Evolutionary conservation across 1,140 invertebrate species (phyloP).

Genomic region (silkworm (Bombyx mori)): ASM3026992v2 NC_085127.1:12600501-12601000

Average conservation of each 20-base stretch:
- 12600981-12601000: conserved; percentile 27
- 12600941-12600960: conserved; percentile 60
- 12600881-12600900: conserved; percentile 52
- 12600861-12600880: conserved; percentile 50
- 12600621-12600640: conserved; percentile 19
- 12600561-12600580: conserved; percentile 33
- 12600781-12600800: background rate
- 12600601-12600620: conserved; percentile 30
- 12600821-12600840: conserved; percentile 41
- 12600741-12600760: background rate
- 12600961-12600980: conserved; percentile 58
- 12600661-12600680: background rate
- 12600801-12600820: conserved; percentile 46
- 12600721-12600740: background rate
- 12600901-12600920: conserved; percentile 49
- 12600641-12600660: conserved; percentile 8
- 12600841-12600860: conserved; percentile 59
- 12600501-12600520: no score
- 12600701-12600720: background rate
- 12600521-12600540: no score
- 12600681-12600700: background rate
- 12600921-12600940: conserved; percentile 58
- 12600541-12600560: conserved; percentile 7
- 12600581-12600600: conserved; percentile 36
- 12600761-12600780: conserved; percentile 5